Conservation (phyloP, 2,113 vertebrate genomes). For the Loxodonta africana region DNA sequence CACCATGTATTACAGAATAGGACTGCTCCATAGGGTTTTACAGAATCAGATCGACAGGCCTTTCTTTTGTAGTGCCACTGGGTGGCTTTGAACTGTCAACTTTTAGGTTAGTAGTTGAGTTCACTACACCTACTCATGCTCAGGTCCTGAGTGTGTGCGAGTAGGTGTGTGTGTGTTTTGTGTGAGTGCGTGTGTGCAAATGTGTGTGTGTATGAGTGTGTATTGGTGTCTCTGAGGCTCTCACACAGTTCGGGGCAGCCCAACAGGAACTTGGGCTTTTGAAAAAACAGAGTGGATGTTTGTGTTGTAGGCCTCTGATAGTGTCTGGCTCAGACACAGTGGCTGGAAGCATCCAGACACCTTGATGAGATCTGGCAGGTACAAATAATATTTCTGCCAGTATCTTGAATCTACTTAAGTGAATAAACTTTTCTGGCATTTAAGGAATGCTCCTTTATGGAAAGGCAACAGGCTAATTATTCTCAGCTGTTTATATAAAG, state of each 20-base stretch:
- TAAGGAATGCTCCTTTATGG: constrained; percentile 26
- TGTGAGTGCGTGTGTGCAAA: too few species aligned
- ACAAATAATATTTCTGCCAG: constrained; percentile 30
- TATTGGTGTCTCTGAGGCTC: neutral
- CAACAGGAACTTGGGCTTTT: neutral
- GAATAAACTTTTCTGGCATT: constrained; percentile 6
- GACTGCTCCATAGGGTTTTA: neutral
- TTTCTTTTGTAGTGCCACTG: too few species aligned
- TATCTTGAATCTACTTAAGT: neutral
- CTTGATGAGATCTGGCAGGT: neutral
- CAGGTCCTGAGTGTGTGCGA: neutral
- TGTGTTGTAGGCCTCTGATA: neutral
- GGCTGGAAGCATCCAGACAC: neutral
- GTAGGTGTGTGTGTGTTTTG: too few species aligned
- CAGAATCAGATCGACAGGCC: too few species aligned
- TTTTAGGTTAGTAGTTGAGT: too few species aligned
- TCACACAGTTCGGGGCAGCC: neutral
- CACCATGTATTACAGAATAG: too few species aligned
- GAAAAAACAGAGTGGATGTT: neutral
- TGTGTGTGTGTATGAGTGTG: too few species aligned
- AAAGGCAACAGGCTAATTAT: constrained; percentile 47
- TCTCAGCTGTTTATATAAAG: constrained; percentile 28
- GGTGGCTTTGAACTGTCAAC: too few species aligned
- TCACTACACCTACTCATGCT: neutral
- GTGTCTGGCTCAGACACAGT: neutral